Conservation (phyloP, 2,113 vertebrate genomes). For the Cyanoramphus novaezelandiae region DNA sequence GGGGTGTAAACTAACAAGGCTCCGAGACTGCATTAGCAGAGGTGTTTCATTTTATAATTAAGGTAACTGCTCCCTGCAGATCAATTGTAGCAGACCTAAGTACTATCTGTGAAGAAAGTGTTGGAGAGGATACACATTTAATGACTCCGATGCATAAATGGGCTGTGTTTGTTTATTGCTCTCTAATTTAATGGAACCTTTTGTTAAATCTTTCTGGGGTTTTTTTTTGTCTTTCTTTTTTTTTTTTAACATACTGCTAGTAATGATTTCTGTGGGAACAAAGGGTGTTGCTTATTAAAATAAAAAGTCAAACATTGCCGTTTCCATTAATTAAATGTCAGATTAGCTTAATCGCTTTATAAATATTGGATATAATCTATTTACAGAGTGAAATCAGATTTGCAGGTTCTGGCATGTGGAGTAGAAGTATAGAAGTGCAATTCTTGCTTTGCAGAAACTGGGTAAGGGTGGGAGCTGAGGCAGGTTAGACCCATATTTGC, state of each 20-base stretch:
- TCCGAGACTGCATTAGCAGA: slow-evolving; percentile 60
- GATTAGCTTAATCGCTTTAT: slow-evolving; percentile 66
- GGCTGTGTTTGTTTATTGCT: slow-evolving; percentile 73
- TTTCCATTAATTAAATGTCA: slow-evolving; percentile 69
- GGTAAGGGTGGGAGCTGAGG: neutral
- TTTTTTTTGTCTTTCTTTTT: neutral
- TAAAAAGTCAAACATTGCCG: slow-evolving; percentile 45
- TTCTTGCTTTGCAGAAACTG: neutral
- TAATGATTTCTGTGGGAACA: slow-evolving; percentile 54
- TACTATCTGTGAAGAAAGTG: slow-evolving; percentile 30
- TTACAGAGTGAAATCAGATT: slow-evolving; percentile 38
- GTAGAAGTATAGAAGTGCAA: neutral
- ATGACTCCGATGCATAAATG: slow-evolving; percentile 66
- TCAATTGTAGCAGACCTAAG: slow-evolving; percentile 62
- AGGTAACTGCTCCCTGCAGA: slow-evolving; percentile 68
- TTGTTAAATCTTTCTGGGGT: slow-evolving; percentile 61
- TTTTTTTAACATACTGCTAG: neutral
- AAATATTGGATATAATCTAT: slow-evolving; percentile 65
- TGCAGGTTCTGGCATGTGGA: neutral
- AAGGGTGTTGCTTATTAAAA: slow-evolving; percentile 56
- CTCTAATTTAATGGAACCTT: slow-evolving; percentile 73
- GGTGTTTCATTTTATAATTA: slow-evolving; percentile 77
- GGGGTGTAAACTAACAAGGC: slow-evolving; percentile 60
- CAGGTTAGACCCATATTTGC: neutral
- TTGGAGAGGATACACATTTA: slow-evolving; percentile 41